Conservation (phyloP, 2,797 vertebrate genomes). For the Loris lydekkerianus region DNA sequence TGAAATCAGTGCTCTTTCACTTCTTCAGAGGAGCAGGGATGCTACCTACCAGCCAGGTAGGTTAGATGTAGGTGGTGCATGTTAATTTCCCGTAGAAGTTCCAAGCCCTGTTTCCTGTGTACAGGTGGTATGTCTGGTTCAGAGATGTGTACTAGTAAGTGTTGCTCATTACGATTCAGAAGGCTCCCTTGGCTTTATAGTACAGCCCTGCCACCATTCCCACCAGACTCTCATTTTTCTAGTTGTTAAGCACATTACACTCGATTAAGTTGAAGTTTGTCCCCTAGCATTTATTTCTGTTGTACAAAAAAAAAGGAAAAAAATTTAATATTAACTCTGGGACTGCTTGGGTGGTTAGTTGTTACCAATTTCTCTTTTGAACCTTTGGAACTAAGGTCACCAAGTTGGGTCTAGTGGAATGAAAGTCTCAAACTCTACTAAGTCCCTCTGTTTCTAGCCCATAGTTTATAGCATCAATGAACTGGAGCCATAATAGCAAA, state of each 20-base stretch:
- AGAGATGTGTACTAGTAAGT: constrained; percentile 44
- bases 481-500: constrained; percentile 69
- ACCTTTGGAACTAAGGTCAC: constrained; percentile 56
- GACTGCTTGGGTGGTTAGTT: constrained; percentile 67
- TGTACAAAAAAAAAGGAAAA: constrained; percentile 50
- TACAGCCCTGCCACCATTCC: constrained; percentile 46
- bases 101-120: constrained; percentile 66
- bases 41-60: constrained; percentile 84
- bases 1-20: constrained; percentile 82
- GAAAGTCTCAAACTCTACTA: constrained; percentile 62
- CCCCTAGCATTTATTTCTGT: constrained; percentile 79
- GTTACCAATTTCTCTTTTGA: constrained; percentile 73
- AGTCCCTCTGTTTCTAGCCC: constrained; percentile 67
- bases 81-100: constrained; percentile 69
- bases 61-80: constrained; percentile 76
- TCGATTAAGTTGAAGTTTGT: constrained; percentile 83
- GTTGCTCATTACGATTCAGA: constrained; percentile 79
- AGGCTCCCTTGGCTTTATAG: constrained; percentile 83
- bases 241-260: constrained; percentile 83
- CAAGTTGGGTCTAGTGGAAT: constrained; percentile 64
- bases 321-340: constrained; percentile 68
- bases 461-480: constrained; percentile 67
- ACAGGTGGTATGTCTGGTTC: constrained; percentile 74
- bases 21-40: constrained; percentile 84
- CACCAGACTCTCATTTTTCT: constrained; percentile 64